Evolutionary conservation across 1,140 invertebrate genomes (phyloP).

Genomic region (Druon quercuslanigerum): DNA sequence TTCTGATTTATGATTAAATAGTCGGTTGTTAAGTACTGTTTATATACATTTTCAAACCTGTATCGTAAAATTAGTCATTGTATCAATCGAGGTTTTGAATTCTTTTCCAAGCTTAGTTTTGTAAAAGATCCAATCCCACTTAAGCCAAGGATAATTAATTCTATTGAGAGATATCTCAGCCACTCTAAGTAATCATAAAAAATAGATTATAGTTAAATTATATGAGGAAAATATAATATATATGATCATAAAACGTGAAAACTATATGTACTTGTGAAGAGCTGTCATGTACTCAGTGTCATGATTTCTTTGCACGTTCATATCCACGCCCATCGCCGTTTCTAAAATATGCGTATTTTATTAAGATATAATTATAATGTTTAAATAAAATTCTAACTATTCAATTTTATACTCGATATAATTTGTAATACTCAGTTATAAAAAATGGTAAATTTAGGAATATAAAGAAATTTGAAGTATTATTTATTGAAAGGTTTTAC

Average conservation of each 20-base stretch:
- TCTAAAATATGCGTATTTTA: conserved; percentile 76
- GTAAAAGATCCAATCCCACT: conserved; percentile 55
- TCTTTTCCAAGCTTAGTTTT: conserved; percentile 56
- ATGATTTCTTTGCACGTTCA: conserved; percentile 83
- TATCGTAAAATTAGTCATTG: conserved; percentile 61
- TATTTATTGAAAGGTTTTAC: too few relatives aligned
- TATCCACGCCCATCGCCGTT: conserved; percentile 88
- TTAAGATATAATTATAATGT: not conserved
- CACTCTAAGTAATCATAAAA: conserved; percentile 29
- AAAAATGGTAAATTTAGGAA: too few relatives aligned
- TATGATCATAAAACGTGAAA: not conserved
- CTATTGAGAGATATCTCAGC: conserved; percentile 41
- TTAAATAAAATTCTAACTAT: not conserved
- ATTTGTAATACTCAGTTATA: too few relatives aligned
- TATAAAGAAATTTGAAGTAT: too few relatives aligned
- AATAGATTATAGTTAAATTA: conserved; percentile 13
- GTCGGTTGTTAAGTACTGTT: too few relatives aligned
- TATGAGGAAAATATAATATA: not conserved
- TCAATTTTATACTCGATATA: too few relatives aligned
- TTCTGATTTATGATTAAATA: too few relatives aligned
- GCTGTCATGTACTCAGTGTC: conserved; percentile 85
- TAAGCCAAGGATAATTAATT: conserved; percentile 60
- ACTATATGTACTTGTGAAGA: conserved; percentile 77
- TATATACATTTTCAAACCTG: conserved; percentile 52
- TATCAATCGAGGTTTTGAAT: conserved; percentile 53